A percentile compares a stretch with the other conserved stretches of the same genome.
These are phyloP conservation scores for Danio aesculapii DNA, from an alignment of 2,797 vertebrate genomes.

Conservation along the genomic window DNA sequence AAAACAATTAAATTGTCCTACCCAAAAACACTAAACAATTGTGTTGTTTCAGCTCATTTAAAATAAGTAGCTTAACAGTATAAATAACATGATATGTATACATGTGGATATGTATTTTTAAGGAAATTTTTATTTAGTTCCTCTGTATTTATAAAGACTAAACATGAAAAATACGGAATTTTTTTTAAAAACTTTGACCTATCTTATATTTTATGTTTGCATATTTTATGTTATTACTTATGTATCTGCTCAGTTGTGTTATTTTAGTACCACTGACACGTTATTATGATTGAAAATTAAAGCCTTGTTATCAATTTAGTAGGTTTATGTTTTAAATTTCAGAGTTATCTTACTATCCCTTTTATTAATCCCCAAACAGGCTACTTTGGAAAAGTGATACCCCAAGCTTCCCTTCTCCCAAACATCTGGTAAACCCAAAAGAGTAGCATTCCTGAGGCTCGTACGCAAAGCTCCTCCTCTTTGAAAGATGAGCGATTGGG, in stretches of 20 bases:
- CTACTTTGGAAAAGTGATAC: conserved; percentile 1
- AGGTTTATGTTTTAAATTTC: not conserved
- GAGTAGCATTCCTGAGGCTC: conserved; percentile 41
- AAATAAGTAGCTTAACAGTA: too few relatives aligned
- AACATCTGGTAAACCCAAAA: conserved; percentile 57
- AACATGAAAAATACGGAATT: not conserved
- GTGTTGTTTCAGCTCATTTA: too few relatives aligned
- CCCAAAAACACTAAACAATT: too few relatives aligned
- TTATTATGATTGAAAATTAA: not conserved
- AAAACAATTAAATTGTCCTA: too few relatives aligned
- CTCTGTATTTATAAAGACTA: not conserved
- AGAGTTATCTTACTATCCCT: not conserved
- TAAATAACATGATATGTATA: too few relatives aligned
- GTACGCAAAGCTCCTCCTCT: conserved; percentile 51
- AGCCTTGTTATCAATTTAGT: not conserved
- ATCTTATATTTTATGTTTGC: not conserved
- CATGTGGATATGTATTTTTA: too few relatives aligned
- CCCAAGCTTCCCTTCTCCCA: conserved; percentile 4
- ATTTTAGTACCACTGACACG: not conserved
- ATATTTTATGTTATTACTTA: not conserved
- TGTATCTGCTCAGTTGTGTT: not conserved
- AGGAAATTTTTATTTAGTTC: not conserved
- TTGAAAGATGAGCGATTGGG: conserved; percentile 8
- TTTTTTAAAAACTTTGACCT: too few relatives aligned
- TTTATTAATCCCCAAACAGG: not conserved